Percentiles rank a stretch among this genome's conserved stretches.
phyloP scores from a whole-genome alignment of 2,888 invertebrate species.

The Campoplex capitator region DNA sequence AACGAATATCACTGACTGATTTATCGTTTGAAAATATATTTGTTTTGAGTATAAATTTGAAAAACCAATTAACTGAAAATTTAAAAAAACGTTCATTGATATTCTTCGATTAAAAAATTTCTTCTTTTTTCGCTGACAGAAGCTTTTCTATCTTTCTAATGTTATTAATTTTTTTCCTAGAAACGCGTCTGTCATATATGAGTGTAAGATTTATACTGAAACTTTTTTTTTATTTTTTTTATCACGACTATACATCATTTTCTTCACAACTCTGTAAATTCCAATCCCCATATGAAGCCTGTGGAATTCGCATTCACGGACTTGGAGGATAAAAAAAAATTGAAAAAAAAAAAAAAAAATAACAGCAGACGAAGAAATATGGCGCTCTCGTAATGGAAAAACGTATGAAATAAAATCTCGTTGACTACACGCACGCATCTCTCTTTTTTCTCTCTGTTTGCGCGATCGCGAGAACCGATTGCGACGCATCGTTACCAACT shows the following conservation, averaged over 20 bases:
- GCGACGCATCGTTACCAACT: constrained; percentile 60
- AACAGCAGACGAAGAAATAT: constrained; percentile 24
- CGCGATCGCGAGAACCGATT: constrained; percentile 50
- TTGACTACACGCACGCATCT: constrained; percentile 53
- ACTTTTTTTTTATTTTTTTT: constrained; percentile 21
- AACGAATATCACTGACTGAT: not conserved
- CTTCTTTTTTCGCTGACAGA: too few species aligned
- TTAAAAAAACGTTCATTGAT: not conserved
- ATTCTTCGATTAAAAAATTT: not conserved
- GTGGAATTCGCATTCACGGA: constrained; percentile 26
- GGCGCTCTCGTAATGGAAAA: constrained; percentile 39
- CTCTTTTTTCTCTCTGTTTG: constrained; percentile 12
- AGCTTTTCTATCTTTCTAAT: not conserved
- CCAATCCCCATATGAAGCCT: constrained; percentile 19
- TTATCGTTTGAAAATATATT: not conserved
- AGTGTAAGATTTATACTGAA: not conserved
- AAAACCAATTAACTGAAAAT: not conserved
- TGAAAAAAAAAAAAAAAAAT: constrained; percentile 43
- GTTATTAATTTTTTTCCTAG: not conserved
- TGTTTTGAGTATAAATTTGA: not conserved
- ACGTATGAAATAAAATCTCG: constrained; percentile 45
- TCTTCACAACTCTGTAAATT: constrained; percentile 23
- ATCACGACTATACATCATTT: constrained; percentile 28
- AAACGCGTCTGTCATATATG: not conserved
- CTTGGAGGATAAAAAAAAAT: constrained; percentile 37